phyloP scores from a whole-genome alignment of 2,797 vertebrate genomes.

The Diplodus sargus region DNA sequence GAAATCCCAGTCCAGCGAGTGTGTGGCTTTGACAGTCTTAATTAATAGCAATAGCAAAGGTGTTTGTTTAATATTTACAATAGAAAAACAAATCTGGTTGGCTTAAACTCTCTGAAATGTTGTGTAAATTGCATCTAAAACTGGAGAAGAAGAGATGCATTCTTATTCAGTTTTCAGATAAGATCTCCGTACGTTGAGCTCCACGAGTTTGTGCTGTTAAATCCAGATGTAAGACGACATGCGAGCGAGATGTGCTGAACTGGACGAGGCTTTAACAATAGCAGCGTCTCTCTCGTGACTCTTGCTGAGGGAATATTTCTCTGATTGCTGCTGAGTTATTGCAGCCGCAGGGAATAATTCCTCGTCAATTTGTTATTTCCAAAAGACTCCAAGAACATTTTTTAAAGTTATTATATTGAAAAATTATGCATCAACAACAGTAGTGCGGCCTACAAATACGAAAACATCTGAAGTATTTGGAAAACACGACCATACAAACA shows the following conservation, averaged over 20 bases:
- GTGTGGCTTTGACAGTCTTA: too few relatives aligned
- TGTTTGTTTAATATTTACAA: background rate
- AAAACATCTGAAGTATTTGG: constrained; percentile 12
- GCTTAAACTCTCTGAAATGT: too few relatives aligned
- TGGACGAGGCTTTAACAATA: background rate
- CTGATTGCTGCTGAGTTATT: background rate
- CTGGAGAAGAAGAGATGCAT: background rate
- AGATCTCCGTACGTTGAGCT: background rate
- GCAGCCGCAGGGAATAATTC: background rate
- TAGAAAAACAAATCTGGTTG: background rate
- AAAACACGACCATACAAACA: constrained; percentile 4
- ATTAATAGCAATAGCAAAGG: too few relatives aligned
- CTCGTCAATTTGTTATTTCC: constrained; percentile 22
- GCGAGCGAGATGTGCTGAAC: background rate
- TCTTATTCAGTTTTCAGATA: background rate
- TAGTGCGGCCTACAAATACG: background rate
- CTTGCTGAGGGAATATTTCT: constrained; percentile 11
- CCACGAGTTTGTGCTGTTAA: background rate
- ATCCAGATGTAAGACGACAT: background rate
- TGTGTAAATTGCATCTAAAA: constrained; percentile 17
- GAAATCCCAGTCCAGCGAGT: too few relatives aligned
- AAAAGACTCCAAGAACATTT: constrained; percentile 14
- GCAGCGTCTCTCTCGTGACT: background rate
- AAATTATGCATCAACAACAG: constrained; percentile 31
- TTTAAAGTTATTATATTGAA: constrained; percentile 14